Base-by-base conservation (phyloP, 2,113 vertebrate genomes). In the Hucho hucho region DNA sequence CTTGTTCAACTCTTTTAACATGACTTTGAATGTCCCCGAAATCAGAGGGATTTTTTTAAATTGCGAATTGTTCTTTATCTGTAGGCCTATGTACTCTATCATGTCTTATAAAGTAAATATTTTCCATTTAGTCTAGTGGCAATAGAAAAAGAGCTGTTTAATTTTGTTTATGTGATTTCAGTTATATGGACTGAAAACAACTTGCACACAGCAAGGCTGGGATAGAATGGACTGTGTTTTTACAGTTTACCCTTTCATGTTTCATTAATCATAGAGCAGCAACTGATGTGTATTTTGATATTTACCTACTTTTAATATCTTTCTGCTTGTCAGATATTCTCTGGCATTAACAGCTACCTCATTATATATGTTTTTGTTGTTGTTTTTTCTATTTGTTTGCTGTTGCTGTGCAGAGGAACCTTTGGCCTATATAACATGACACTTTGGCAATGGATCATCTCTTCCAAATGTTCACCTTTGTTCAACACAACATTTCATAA, bases 11-110 rank as follows among this genome's bases (percentile, higher is more conserved):
- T 80, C 76, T 88, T 78, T 79, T 75, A 84, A 86, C 82, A 86
- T 86, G 87, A 92, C 90, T 86, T 90, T 91, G 82, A 76, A 74
- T 73, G 78, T 81, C 82, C 70, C 66, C 63, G 63, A 81, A 75
- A 88, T 88, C 82, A 84, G 75, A 87, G 59, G 64, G 79, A 58
- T 43, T 29, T 72, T 26, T 29, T 66, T 5, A 67, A 32, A 6
- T 59, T 3, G 3, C 0, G 2, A 59, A 61, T 61, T 11, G 49
- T n/a, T 61, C 58, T 61, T 61, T 22, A 61, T 61, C 58, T 61
- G 7, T 22, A 22, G 58, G 47, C 4, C 18, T 22, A 6, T 61
- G 58, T 59, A 4, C 47, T 53, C 49, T 53, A 53, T 53, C 49
- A 16, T 61, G 58, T 61, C n/a, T 22, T 61, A 24, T 61, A 9